Evolutionary conservation across 2,888 invertebrate species (phyloP), one percentile per base, ranked within the genome.

Genomic region (Hipparchia sbordonii): DNA sequence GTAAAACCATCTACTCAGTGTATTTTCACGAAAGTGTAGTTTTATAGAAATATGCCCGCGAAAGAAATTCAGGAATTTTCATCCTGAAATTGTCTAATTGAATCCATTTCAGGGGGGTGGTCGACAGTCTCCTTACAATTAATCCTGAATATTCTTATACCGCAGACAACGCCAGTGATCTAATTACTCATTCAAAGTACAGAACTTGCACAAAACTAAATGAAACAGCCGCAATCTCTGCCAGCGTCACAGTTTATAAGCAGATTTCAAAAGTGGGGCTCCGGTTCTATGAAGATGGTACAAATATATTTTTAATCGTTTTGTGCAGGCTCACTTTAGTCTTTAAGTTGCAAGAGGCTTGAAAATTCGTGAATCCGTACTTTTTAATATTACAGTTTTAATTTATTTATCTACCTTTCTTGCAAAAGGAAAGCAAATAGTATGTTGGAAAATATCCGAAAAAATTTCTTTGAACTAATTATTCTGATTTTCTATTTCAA

Each of bases 41-140:
- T 12, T 8, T 9, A 51, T 6, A 12, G 9, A 59, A 65, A 65
- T 3, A 62, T 57, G 48, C 66, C 63, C 13, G 60, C 7, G 23
- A 69, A 57, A 69, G 23, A 74, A 72, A 67, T 67, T 45, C n/a
- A 48, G 12, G 6, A 67, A 72, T 60, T 52, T 67, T 70, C 60
- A 52, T 72, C 65, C 60, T 56, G 8, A 54, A 67, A 70, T 33
- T 70, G 68, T 63, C 70, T 76, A 77, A 77, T 78, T 77, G 71
- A 76, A 75, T 75, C 70, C 70, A 77, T 77, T 78, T 77, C 79
- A 80, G 82, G 72, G 78, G 79, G 80, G 79, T 79, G 80, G 80
- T 79, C 78, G 76, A 78, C 80, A 82, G 84, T 84, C 82, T 82
- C 80, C 82, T 83, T 85, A 82, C 80, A 84, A 82, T 84, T 83